A percentile compares a stretch with the other conserved stretches of the same genome.
Conservation (phyloP, 2,888 invertebrate genomes). For the Autographa gamma region DNA sequence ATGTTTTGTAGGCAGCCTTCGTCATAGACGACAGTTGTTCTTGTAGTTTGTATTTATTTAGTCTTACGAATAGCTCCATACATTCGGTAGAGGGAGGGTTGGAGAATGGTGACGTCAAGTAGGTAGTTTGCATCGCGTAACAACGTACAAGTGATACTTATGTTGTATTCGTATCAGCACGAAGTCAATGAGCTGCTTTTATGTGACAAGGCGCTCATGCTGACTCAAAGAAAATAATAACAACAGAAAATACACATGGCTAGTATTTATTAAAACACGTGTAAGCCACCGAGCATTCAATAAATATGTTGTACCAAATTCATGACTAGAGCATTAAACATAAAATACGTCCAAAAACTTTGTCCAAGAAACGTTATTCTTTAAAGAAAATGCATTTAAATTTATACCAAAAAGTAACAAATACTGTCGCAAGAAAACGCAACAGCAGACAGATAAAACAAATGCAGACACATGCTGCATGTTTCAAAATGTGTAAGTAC, state of each 20-base stretch:
- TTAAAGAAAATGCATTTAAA: not conserved
- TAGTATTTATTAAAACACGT: too few relatives aligned
- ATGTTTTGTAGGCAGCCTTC: constrained; percentile 80
- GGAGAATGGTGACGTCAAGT: constrained; percentile 58
- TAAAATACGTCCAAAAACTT: not conserved
- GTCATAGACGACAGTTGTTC: constrained; percentile 75
- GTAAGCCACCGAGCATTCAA: too few relatives aligned
- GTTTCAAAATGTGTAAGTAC: constrained; percentile 31
- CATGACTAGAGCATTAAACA: not conserved
- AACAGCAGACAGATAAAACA: constrained; percentile 31
- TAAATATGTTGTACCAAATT: too few relatives aligned
- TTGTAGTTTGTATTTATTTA: constrained; percentile 79
- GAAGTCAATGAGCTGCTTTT: constrained; percentile 19
- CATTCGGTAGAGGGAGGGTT: constrained; percentile 62
- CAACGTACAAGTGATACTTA: constrained; percentile 56
- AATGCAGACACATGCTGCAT: constrained; percentile 29
- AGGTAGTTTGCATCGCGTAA: constrained; percentile 57
- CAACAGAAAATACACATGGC: not conserved
- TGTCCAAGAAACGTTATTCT: not conserved
- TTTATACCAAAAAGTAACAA: constrained; percentile 11
- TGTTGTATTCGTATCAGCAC: constrained; percentile 49
- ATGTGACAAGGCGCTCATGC: not conserved
- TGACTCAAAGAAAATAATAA: constrained; percentile 20
- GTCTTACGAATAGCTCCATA: constrained; percentile 68
- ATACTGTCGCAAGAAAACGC: constrained; percentile 18